A percentile compares a stretch with the other conserved stretches of the same genome.
phyloP scores from a whole-genome alignment of 2,113 vertebrate species.

The Pseudopodoces humilis region DNA sequence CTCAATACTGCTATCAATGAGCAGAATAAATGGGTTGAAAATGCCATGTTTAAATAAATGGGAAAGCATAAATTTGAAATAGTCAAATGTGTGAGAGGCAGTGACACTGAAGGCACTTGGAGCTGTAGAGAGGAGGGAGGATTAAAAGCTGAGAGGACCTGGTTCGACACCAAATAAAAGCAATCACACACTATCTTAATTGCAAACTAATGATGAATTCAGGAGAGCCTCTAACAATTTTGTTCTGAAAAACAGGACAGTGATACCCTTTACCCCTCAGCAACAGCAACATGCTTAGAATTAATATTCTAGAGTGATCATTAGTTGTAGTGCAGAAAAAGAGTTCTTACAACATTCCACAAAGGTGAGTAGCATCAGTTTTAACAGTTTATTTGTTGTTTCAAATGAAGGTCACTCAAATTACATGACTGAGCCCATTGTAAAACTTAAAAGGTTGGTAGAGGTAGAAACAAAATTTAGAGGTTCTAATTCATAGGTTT shows the following conservation, averaged over 20 bases:
- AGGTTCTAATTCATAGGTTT: not conserved
- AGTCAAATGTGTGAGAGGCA: too few species aligned
- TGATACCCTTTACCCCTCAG: not conserved
- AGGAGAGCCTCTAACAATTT: not conserved
- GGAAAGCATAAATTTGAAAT: not conserved
- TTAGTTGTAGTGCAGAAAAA: not conserved
- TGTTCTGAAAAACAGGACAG: not conserved
- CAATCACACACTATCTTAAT: not conserved
- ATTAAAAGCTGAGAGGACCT: not conserved
- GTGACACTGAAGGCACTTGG: not conserved
- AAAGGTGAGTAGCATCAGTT: not conserved
- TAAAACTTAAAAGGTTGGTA: not conserved
- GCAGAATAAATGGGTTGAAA: not conserved
- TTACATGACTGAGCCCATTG: not conserved
- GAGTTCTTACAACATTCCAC: not conserved
- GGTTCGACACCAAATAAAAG: not conserved
- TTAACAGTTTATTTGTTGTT: not conserved
- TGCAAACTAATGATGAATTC: not conserved
- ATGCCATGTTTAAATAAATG: not conserved
- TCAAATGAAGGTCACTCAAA: not conserved
- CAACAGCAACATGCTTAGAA: not conserved
- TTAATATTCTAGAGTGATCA: not conserved
- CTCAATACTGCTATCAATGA: not conserved
- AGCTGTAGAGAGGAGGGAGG: not conserved
- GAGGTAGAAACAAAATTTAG: not conserved